Conservation (phyloP, 2,797 vertebrate species). For the Yasuhikotakia modesta region DNA sequence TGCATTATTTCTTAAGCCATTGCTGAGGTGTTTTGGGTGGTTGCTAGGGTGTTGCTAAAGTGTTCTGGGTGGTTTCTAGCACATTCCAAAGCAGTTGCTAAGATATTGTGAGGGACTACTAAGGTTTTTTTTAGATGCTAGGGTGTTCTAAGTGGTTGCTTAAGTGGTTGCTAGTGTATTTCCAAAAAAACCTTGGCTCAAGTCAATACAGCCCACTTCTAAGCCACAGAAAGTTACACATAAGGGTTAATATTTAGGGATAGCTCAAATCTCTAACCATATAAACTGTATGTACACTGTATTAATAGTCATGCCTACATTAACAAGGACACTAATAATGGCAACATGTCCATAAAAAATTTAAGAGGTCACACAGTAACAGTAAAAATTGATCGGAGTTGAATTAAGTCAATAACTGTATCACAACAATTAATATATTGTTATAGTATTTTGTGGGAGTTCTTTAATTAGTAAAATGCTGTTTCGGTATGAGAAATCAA, state of each 20-base stretch:
- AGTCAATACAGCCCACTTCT: no score
- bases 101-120: not conserved
- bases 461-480: constrained; percentile 1
- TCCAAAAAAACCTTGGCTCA: no score
- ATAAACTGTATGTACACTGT: not conserved
- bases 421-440: not conserved
- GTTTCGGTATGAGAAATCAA: constrained; percentile 1
- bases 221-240: no score
- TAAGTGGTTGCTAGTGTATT: no score
- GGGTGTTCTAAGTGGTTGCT: no score
- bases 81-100: not conserved
- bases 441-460: not conserved
- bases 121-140: not conserved
- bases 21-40: no score
- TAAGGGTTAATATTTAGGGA: no score
- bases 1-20: no score
- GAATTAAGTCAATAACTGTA: not conserved
- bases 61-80: not conserved
- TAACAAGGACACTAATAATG: not conserved
- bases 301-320: not conserved
- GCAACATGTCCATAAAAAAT: not conserved
- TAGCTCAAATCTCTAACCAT: no score
- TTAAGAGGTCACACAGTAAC: not conserved
- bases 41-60: no score
- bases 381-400: not conserved